Evolutionary conservation across 2,888 invertebrate genomes (phyloP).

Genomic region (Sarcophaga rosellei): DNA sequence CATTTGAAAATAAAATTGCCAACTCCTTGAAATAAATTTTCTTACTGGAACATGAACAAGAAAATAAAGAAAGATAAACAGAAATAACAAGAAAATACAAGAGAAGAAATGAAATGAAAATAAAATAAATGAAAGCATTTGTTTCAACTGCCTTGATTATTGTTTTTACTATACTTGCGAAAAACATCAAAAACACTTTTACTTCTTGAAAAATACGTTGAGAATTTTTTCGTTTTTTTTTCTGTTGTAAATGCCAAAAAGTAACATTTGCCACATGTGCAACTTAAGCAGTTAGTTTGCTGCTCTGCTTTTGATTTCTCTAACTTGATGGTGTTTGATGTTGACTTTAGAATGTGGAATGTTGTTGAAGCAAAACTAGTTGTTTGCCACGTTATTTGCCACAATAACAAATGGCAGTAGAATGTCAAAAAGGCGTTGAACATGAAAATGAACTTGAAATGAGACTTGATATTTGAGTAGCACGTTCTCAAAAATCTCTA

Average conservation of each 20-base stretch:
- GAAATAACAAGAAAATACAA: too few relatives aligned
- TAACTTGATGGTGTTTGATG: constrained; percentile 16
- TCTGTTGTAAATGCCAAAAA: constrained; percentile 49
- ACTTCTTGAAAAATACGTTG: too few relatives aligned
- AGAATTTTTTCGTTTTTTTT: too few relatives aligned
- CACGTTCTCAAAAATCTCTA: not conserved
- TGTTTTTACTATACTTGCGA: constrained; percentile 9
- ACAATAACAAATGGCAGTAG: constrained; percentile 4
- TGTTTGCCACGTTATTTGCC: not conserved
- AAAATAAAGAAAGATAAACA: not conserved
- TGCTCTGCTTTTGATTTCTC: constrained; percentile 8
- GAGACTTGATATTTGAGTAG: not conserved
- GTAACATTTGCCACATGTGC: constrained; percentile 58
- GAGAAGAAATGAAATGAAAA: not conserved
- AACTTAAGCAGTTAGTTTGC: constrained; percentile 18
- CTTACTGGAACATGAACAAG: not conserved
- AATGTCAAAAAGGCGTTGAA: constrained; percentile 61
- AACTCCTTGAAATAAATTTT: constrained; percentile 7
- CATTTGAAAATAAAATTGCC: not conserved
- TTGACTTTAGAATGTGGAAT: constrained; percentile 23
- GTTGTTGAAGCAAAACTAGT: not conserved
- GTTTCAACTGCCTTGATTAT: constrained; percentile 39
- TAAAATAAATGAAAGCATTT: constrained; percentile 15
- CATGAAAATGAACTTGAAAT: constrained; percentile 57
- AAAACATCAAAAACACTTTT: constrained; percentile 46